phyloP scores from a whole-genome alignment of 2,888 invertebrate genomes.

The Leptopilina drosophilae region DNA sequence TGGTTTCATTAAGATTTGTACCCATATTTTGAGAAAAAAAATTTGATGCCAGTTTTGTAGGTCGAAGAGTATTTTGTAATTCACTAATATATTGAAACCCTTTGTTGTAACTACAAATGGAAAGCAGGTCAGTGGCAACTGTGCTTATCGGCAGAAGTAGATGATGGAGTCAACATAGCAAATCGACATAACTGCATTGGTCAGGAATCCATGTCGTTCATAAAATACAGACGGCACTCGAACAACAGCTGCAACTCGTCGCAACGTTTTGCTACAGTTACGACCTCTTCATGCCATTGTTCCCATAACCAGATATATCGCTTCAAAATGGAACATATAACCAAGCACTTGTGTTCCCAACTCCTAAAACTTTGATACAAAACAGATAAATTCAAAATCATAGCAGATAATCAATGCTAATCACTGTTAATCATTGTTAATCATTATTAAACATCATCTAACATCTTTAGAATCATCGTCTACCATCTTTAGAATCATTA shows the following conservation, averaged over 20 bases:
- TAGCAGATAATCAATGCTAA: too few species aligned
- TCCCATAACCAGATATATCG: constrained; percentile 15
- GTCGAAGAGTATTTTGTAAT: too few species aligned
- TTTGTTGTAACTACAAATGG: not conserved
- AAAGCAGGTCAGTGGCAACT: not conserved
- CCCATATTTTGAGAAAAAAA: too few species aligned
- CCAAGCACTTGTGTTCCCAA: not conserved
- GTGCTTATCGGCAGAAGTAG: not conserved
- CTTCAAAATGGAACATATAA: not conserved
- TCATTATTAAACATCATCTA: too few species aligned
- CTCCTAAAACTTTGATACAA: not conserved
- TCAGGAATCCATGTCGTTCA: constrained; percentile 32
- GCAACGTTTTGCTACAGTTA: not conserved
- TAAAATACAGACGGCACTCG: constrained; percentile 33
- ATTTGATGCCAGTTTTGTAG: too few species aligned
- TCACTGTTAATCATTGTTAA: too few species aligned
- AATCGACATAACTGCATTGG: constrained; percentile 18
- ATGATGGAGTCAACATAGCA: not conserved
- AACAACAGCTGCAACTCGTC: constrained; percentile 25
- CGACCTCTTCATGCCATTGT: constrained; percentile 19
- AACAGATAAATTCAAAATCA: not conserved
- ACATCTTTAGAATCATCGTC: too few species aligned
- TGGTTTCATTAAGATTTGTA: too few species aligned
- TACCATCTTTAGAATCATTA: too few species aligned
- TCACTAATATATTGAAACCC: too few species aligned